phyloP scores from a whole-genome alignment of 37 sponge, comb jelly and placozoan species.

The Tethya wilhelma region DNA sequence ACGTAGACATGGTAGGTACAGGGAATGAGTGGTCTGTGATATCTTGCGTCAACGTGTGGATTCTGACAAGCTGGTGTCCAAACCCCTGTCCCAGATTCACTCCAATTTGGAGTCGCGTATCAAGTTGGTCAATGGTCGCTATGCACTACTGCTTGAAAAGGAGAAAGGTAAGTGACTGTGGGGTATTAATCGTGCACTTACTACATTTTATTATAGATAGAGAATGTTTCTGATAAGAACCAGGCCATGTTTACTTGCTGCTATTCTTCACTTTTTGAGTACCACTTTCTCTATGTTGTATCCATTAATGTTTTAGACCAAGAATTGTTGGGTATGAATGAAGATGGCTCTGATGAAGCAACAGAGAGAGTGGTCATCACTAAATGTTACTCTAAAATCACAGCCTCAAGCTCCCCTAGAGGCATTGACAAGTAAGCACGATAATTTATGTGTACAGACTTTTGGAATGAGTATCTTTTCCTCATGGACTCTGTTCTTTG shows the following conservation, averaged over 20 bases:
- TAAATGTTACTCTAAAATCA: conserved; percentile 65
- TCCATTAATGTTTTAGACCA: conserved; percentile 11
- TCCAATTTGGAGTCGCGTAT: conserved; percentile 5
- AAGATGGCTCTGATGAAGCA: background rate
- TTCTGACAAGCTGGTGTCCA: background rate
- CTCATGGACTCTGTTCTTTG: background rate
- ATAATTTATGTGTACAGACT: background rate
- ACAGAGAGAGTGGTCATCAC: conserved; percentile 30
- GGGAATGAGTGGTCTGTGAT: no score
- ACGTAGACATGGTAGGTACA: conserved; percentile 35
- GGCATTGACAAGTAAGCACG: conserved; percentile 25
- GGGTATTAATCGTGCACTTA: no score
- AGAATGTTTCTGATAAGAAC: background rate
- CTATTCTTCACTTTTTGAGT: no score
- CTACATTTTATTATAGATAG: no score
- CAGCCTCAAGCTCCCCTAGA: conserved; percentile 37
- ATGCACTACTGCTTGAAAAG: conserved; percentile 7
- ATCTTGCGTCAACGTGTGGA: conserved; percentile 27
- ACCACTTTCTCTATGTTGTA: no score
- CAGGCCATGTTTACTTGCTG: no score
- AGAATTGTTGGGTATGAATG: conserved; percentile 4
- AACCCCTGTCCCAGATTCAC: conserved; percentile 4
- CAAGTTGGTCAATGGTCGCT: conserved; percentile 52
- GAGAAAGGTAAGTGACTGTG: conserved; percentile 19
- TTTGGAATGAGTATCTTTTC: background rate